Evolutionary conservation across 2,888 invertebrate genomes (phyloP), one percentile per base, ranked within the genome.

Genomic region (Ametastegia equiseti): DNA sequence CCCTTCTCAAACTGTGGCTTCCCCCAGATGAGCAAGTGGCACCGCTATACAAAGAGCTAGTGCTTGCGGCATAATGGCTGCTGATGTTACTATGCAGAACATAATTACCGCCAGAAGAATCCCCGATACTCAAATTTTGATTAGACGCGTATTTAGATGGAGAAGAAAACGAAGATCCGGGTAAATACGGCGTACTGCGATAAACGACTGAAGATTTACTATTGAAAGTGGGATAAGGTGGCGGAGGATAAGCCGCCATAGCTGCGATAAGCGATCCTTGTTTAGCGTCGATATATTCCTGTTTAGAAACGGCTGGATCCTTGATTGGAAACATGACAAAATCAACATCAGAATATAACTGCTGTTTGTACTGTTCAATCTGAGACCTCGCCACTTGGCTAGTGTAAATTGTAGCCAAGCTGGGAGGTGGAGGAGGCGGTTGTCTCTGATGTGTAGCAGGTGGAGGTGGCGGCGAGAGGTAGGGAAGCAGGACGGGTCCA

Each of bases 321-420:
- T 97, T 97, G 83, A 97, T 92, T 0, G 97, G 97, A 89, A 97
- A 98, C 90, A 97, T 97, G 7, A 98, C 97, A 88, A 97, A 98
- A 92, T 98, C 97, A 2, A 97, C 97, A 88, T 98, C 97, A 83
- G 97, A 97, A 88, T 97, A 97, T 81, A 98, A 93, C 89, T 97
- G 97, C 88, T 97, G 97, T 87, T 97, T 96, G 88, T 97, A 98
- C 88, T 97, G 96, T 84, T 97, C 97, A 83, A 97, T 95, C 89
- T 97, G 97, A 33, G 95, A 95, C 23, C 95, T 93, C 0, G 95
- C 95, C 63, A 96, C 92, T 86, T 96, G 95, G 86, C 94, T 94
- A 47, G 95, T 94, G 86, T 95, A 95, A 0, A 95, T 94, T 0
- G 96, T 96, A 0, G 97, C 96, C 3, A 96, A 93, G 60, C 95